Conservation (phyloP, 2,888 invertebrate species). For the Limnephilus rhombicus region DNA sequence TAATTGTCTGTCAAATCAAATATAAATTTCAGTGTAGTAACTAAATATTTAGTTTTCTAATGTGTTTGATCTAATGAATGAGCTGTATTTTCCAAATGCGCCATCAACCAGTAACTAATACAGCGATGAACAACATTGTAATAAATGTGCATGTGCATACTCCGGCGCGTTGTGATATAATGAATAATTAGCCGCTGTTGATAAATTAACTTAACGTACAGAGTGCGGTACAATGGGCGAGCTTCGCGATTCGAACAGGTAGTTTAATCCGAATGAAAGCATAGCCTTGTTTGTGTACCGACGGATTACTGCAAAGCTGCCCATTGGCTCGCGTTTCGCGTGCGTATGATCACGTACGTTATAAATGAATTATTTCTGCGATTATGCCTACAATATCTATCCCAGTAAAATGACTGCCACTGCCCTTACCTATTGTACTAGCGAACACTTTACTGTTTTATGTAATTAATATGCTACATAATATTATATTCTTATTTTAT, state of each 20-base stretch:
- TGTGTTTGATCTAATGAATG: background rate
- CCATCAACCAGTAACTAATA: background rate
- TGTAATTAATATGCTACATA: background rate
- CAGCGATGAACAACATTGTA: background rate
- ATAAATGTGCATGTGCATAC: background rate
- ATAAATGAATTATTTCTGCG: constrained; percentile 50
- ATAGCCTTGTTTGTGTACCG: constrained; percentile 46
- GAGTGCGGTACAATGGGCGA: background rate
- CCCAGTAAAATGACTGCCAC: background rate
- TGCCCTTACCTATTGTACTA: background rate
- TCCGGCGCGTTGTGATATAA: constrained; percentile 23
- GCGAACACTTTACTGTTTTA: background rate
- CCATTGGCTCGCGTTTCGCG: constrained; percentile 31
- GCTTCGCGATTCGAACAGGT: background rate
- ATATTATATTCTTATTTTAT: background rate
- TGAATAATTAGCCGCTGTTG: constrained; percentile 15
- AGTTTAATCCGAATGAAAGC: constrained; percentile 56
- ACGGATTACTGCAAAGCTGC: constrained; percentile 49
- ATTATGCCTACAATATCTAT: constrained; percentile 32
- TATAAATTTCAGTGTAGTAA: background rate
- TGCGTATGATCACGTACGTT: background rate
- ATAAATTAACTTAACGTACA: constrained; percentile 11
- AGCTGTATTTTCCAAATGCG: background rate
- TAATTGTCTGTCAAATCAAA: background rate
- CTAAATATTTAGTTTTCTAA: constrained; percentile 14